Evolutionary conservation across 2,113 vertebrate species (phyloP), one percentile per base, ranked within the genome.

Genomic region (Trinectes maculatus): DNA sequence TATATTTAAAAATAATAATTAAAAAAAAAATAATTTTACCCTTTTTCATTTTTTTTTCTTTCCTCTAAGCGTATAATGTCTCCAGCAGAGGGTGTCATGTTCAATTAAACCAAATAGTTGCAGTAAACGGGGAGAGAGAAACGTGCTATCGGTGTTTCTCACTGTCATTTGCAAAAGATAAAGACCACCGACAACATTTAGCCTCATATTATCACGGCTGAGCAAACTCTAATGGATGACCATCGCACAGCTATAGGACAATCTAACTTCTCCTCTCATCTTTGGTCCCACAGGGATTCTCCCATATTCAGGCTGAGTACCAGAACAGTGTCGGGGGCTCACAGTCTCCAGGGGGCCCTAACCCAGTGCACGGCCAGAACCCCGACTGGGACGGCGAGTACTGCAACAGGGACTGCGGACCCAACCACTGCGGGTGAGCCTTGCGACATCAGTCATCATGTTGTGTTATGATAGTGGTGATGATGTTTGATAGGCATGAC

Each of bases 381-480:
- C 91, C 89, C 8, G 97, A 98, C 80, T 99, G 98, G 98, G 97
- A 99, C 81, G 88, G 76, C 70, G 96, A 96, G 56, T 99, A 95
- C 93, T 95, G 96, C 92, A 95, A 94, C 89, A 94, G 94, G 89
- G 98, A 99, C 89, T 98, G 98, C 61, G 94, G 96, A 84, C 92
- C 96, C 84, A 95, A 94, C 94, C 95, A 96, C 84, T 98, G 98
- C 95, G 93, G 95, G 97, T 97, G 77, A 92, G 93, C 87, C n/a
- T 31, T 39, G 24, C 60, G 15, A n/a, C 42, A 62, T n/a, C 28
- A 21, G 9, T 29, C 18, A 4, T 7, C 16, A 26, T 51, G 37
- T 24, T 70, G 16, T 70, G 16, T 21, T 11, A 5, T 21, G 19
- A 25, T 36, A n/a, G n/a, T 22, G 0, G 7, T 37, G n/a, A n/a